Base-by-base conservation (phyloP, 2,888 invertebrate species). In the Xiphydria camelus region DNA sequence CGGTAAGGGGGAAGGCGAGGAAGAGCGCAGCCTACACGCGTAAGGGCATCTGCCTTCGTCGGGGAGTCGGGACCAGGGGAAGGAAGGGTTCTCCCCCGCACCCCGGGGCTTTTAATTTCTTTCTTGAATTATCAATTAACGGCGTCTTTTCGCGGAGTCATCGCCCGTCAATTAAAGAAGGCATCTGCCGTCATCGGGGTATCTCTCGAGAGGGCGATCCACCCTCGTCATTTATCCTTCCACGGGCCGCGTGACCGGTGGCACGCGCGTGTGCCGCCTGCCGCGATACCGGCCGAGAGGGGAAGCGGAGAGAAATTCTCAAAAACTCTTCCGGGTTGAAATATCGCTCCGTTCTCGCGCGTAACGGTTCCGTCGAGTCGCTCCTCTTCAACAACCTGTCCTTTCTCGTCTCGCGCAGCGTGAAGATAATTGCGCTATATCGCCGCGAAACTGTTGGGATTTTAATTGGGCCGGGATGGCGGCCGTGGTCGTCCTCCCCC, bases 401-500 rank as follows among this genome's bases (percentile, higher is more conserved):
- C 34, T 9, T 17, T 7, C 34, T 4, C 9, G 4, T 34, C 19
- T 15, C 9, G 6, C 53, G 45, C 51, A 4, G 39, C 54, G 41
- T 49, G 58, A 40, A 51, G 44, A 51, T 62, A 61, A 60, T 60
- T 55, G 53, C 47, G 37, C 34, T 47, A 49, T 44, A 45, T 39
- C 34, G 34, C 34, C 34, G 15, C 4, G 18, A 19, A 34, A 34
- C 29, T 15, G 18, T 15, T 34, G 5, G 17, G 15, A 18, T 41
- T 62, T 64, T 62, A 62, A 62, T 64, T 62, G 64, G 64, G 49
- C 45, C 49, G 49, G 47, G 34, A n/a, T n/a, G 19, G 47, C 64
- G 64, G 57, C 64, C 59, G 64, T 53, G 59, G 59, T 52, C 43
- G 40, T 37, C 45, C 44, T n/a, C n/a, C n/a, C n/a, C n/a, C n/a